These are phyloP conservation scores for Aethina tumida DNA, from an alignment of 1,140 invertebrate species.

Conservation along the genomic window DNA sequence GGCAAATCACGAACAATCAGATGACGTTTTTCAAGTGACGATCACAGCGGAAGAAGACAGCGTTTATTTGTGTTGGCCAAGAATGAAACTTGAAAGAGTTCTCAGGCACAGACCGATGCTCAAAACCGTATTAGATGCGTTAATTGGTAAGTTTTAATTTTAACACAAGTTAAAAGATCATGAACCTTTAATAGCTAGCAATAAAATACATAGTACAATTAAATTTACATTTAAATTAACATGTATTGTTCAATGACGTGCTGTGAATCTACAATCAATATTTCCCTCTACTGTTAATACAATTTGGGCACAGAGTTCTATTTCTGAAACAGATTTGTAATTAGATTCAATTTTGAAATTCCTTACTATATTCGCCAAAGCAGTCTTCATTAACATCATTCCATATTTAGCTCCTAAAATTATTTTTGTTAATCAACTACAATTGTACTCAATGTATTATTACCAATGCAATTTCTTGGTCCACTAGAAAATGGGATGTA, in stretches of 20 bases:
- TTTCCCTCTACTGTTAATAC: no score
- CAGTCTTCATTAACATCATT: slow-evolving; percentile 36
- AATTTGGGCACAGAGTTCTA: no score
- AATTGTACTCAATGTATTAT: no score
- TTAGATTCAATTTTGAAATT: slow-evolving; percentile 23
- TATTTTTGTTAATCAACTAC: no score
- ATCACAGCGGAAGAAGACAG: slow-evolving; percentile 69
- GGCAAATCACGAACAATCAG: slow-evolving; percentile 60
- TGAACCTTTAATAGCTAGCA: no score
- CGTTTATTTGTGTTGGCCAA: slow-evolving; percentile 68
- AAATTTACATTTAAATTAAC: no score
- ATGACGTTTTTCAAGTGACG: slow-evolving; percentile 74
- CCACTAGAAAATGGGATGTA: slow-evolving; percentile 62
- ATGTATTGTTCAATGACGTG: no score
- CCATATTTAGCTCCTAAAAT: slow-evolving; percentile 39
- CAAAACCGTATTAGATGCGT: slow-evolving; percentile 60
- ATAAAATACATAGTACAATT: no score
- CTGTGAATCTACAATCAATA: no score
- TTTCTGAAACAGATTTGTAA: slow-evolving; percentile 17
- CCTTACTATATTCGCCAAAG: slow-evolving; percentile 31
- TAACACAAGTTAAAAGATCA: slow-evolving; percentile 1
- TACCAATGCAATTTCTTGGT: slow-evolving; percentile 60
- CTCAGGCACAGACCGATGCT: slow-evolving; percentile 60
- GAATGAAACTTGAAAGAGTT: slow-evolving; percentile 58
- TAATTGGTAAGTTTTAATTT: slow-evolving; percentile 53